Conservation (phyloP, 92 coral and sea anemone species). For the Palythoa caribaeorum region DNA sequence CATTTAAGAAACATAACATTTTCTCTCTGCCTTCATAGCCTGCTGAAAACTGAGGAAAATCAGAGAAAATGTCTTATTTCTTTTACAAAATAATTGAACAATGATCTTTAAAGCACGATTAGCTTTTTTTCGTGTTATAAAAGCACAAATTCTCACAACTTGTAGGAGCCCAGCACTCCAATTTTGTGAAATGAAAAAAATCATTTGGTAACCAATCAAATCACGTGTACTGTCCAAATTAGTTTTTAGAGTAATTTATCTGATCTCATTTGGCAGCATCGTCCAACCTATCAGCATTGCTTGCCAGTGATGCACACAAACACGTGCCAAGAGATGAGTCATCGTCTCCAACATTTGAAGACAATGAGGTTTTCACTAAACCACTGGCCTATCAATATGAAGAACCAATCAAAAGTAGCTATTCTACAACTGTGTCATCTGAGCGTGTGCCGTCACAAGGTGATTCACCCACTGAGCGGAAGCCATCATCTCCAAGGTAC, state of each 20-base stretch:
- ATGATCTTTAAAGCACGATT: too few species aligned
- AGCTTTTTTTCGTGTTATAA: too few species aligned
- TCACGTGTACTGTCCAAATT: too few species aligned
- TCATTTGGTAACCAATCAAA: too few species aligned
- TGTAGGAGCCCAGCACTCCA: too few species aligned
- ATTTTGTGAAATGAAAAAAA: too few species aligned
- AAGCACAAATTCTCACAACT: too few species aligned
- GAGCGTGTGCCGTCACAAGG: conserved; percentile 51
- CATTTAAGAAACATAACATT: too few species aligned
- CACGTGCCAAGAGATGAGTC: conserved; percentile 61
- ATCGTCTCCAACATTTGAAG: conserved; percentile 63
- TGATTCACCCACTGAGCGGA: conserved; percentile 31
- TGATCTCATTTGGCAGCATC: conserved; percentile 72
- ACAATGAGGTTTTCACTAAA: conserved; percentile 65
- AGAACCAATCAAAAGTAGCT: conserved; percentile 52
- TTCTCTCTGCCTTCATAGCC: too few species aligned
- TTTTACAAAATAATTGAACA: too few species aligned
- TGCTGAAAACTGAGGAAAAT: too few species aligned
- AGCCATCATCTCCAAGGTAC: conserved; percentile 42
- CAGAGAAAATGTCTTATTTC: too few species aligned
- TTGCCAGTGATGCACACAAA: conserved; percentile 82
- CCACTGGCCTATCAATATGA: conserved; percentile 39
- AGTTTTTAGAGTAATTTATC: neutral
- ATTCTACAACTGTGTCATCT: conserved; percentile 57
- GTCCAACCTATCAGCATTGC: conserved; percentile 88